Percentiles rank a stretch among this genome's conserved stretches.
Evolutionary conservation across 1,140 invertebrate species (phyloP).

Genomic region (Pantala flavescens): DNA sequence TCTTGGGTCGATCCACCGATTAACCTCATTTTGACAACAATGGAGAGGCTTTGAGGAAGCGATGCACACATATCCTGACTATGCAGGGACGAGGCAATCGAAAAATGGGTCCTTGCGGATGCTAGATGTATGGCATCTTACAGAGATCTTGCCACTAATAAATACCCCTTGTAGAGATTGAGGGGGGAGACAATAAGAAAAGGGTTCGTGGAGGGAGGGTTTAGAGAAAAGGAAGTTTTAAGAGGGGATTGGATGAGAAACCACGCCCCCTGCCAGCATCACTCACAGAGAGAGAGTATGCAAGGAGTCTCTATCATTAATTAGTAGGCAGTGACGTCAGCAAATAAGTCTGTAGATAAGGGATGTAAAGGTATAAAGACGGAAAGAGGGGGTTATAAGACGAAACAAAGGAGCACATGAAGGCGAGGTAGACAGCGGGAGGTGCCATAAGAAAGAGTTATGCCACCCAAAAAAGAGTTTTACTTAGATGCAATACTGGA

Average conservation of each 20-base stretch:
- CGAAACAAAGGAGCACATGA: background rate
- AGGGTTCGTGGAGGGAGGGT: background rate
- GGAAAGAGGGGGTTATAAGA: too few relatives aligned
- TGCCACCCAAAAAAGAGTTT: too few relatives aligned
- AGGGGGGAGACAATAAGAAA: background rate
- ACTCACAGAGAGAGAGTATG: constrained; percentile 16
- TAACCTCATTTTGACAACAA: background rate
- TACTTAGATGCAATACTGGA: too few relatives aligned
- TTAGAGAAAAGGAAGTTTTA: background rate
- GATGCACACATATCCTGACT: background rate
- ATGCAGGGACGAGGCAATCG: background rate
- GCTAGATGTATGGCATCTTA: background rate
- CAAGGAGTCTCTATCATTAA: background rate
- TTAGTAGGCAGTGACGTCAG: constrained; percentile 7
- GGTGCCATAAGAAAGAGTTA: background rate
- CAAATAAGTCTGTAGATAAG: background rate
- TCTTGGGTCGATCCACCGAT: background rate
- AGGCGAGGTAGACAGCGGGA: background rate
- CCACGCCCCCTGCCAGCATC: constrained; percentile 32
- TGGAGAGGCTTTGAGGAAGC: background rate
- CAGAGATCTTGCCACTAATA: background rate
- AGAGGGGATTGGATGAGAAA: constrained; percentile 12
- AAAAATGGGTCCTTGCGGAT: too few relatives aligned
- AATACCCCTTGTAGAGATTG: background rate
- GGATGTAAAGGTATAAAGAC: background rate